A percentile compares a stretch with the other conserved stretches of the same genome.
These are phyloP conservation scores for Zeuzera pyrina DNA, from an alignment of 2,888 invertebrate genomes.

Conservation along the genomic window DNA sequence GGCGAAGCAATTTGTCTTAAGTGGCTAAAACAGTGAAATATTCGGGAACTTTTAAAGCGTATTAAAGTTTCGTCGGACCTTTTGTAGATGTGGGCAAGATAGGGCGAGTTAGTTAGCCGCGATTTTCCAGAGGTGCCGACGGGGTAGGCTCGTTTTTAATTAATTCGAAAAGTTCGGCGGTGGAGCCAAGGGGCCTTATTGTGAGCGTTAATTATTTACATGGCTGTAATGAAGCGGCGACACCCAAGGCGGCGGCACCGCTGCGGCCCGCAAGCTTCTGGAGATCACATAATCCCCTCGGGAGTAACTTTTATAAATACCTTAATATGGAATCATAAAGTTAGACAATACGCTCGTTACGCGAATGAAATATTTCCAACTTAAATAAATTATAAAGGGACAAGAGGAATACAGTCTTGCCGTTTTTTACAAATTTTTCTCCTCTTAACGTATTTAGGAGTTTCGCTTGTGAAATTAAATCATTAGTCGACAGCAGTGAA, in stretches of 20 bases:
- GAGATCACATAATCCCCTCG: constrained; percentile 11
- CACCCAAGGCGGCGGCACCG: constrained; percentile 3
- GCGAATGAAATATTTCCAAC: constrained; percentile 37
- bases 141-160: constrained; percentile 41
- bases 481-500: too few species aligned
- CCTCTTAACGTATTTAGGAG: too few species aligned
- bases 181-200: constrained; percentile 21
- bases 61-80: constrained; percentile 49
- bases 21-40: constrained; percentile 61
- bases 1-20: constrained; percentile 56
- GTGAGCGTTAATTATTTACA: constrained; percentile 31
- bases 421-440: too few species aligned
- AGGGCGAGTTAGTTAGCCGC: constrained; percentile 16
- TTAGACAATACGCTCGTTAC: constrained; percentile 44
- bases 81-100: constrained; percentile 33
- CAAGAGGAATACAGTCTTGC: too few species aligned
- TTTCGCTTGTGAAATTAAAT: too few species aligned
- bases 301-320: constrained; percentile 41
- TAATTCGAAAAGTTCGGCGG: constrained; percentile 45
- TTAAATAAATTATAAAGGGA: constrained; percentile 25
- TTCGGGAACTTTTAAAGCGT: constrained; percentile 53
- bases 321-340: constrained; percentile 50
- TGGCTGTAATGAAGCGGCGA: constrained; percentile 9
- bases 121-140: constrained; percentile 22
- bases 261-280: neutral